Evolutionary conservation across 2,113 vertebrate genomes (phyloP).

Genomic region (Vidua macroura): DNA sequence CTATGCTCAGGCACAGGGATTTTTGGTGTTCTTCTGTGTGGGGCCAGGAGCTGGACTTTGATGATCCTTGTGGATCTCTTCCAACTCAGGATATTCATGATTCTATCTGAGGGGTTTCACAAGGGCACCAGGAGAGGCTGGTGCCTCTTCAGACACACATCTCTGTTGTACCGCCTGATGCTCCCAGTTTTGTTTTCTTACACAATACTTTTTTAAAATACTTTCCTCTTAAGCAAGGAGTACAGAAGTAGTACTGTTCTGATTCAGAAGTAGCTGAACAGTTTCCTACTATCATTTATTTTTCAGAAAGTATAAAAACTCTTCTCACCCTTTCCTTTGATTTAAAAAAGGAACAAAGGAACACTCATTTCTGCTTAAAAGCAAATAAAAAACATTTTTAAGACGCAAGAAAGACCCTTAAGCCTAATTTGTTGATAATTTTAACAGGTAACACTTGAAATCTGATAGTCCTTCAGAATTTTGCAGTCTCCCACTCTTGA

Average conservation of each 20-base stretch:
- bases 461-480: neutral
- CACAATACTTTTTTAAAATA: neutral
- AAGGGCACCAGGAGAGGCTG: neutral
- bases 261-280: neutral
- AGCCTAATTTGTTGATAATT: neutral
- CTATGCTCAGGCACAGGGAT: neutral
- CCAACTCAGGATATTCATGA: neutral
- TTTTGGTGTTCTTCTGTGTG: no score
- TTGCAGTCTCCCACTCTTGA: neutral
- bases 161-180: fast-evolving
- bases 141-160: neutral
- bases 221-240: neutral
- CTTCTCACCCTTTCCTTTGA: neutral
- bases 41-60: neutral
- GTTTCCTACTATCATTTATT: neutral
- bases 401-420: neutral
- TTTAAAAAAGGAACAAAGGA: neutral
- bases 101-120: neutral
- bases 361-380: neutral
- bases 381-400: neutral
- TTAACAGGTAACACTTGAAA: neutral
- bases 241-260: neutral
- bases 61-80: neutral
- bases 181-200: neutral
- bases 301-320: neutral